These are phyloP conservation scores for Diachasma alloeum DNA, from an alignment of 1,140 invertebrate species.

Conservation along the genomic window DNA sequence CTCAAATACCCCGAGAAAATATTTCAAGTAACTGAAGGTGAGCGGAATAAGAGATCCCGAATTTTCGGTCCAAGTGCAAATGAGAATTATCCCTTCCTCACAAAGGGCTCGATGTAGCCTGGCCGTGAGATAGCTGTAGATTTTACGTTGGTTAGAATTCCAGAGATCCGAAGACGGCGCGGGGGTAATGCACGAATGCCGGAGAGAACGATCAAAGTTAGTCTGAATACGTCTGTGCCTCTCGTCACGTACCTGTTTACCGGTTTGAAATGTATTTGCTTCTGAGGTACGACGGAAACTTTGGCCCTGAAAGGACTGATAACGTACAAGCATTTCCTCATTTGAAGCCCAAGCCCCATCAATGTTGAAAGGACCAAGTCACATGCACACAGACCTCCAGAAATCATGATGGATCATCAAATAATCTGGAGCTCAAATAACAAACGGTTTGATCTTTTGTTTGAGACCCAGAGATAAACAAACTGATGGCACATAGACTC, in stretches of 20 bases:
- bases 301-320: neutral
- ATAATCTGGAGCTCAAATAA: neutral
- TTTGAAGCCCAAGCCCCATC: neutral
- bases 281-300: neutral
- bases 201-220: constrained; percentile 12
- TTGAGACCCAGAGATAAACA: neutral
- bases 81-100: neutral
- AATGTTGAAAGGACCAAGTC: neutral
- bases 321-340: neutral
- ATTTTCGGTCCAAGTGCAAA: neutral
- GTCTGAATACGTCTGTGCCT: constrained; percentile 2
- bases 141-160: constrained; percentile 2
- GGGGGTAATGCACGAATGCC: neutral
- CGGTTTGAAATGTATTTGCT: constrained; percentile 4
- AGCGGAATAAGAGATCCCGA: neutral
- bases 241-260: constrained; percentile 19
- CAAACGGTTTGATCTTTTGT: constrained; percentile 3
- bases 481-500: neutral
- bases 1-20: neutral
- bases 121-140: neutral
- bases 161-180: neutral
- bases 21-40: neutral
- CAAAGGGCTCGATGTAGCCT: neutral
- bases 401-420: neutral
- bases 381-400: neutral